These are phyloP conservation scores for Apogon talboti DNA, from an alignment of 2,797 vertebrate genomes.

Conservation along the genomic window DNA sequence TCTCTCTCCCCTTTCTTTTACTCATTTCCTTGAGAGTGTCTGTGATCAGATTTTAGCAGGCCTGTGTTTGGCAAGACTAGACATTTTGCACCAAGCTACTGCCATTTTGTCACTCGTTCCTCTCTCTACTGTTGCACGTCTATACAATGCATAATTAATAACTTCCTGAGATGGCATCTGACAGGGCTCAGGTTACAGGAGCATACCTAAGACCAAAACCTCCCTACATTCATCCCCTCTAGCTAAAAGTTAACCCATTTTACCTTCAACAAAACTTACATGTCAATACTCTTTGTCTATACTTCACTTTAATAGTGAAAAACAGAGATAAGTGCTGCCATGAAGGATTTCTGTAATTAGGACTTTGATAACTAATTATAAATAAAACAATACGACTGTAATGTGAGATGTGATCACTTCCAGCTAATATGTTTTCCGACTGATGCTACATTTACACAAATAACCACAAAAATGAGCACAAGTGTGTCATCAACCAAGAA, in stretches of 20 bases:
- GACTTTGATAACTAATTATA: too few species aligned
- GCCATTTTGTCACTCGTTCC: constrained; percentile 59
- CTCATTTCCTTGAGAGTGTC: constrained; percentile 9
- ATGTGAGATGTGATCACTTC: neutral
- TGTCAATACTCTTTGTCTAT: too few species aligned
- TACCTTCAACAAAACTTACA: too few species aligned
- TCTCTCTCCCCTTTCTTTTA: constrained; percentile 17
- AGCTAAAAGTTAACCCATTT: constrained; percentile 4
- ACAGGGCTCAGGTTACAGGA: constrained; percentile 69
- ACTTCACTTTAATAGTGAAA: too few species aligned
- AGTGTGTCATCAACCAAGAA: neutral
- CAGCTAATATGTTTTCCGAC: neutral
- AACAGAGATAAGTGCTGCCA: too few species aligned
- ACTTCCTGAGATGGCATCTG: constrained; percentile 60
- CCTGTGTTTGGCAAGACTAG: constrained; percentile 1
- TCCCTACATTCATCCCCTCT: constrained; percentile 2
- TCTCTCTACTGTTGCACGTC: constrained; percentile 40
- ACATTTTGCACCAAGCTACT: constrained; percentile 36
- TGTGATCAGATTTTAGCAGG: neutral
- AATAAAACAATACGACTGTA: too few species aligned
- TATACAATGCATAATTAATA: constrained; percentile 81
- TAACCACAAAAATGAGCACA: neutral
- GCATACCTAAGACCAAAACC: constrained; percentile 35
- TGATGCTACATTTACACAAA: neutral
- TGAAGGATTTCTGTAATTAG: too few species aligned